Evolutionary conservation across 2,888 invertebrate species (phyloP).

Genomic region (Phania funesta): DNA sequence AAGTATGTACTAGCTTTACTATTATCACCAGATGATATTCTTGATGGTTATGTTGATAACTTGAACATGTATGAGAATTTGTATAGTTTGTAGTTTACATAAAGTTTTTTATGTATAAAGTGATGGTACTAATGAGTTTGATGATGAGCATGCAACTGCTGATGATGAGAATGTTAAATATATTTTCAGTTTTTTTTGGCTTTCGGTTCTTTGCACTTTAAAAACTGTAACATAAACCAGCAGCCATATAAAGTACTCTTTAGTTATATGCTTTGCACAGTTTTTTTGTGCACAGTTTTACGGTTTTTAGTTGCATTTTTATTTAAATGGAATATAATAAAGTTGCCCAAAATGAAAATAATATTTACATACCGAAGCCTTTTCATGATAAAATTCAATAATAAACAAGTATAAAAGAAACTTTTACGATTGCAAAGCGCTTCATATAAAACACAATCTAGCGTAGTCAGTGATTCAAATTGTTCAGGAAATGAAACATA

Average conservation of each 20-base stretch:
- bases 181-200: not conserved
- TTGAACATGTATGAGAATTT: conserved; percentile 1
- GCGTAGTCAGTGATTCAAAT: not conserved
- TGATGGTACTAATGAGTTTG: conserved; percentile 58
- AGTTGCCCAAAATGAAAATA: conserved; percentile 6
- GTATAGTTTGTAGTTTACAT: conserved; percentile 7
- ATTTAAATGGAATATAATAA: conserved; percentile 1
- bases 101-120: conserved; percentile 37
- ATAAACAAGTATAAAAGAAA: not conserved
- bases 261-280: not conserved
- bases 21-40: conserved; percentile 16
- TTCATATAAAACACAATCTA: not conserved
- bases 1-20: not conserved
- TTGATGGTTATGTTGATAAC: conserved; percentile 15
- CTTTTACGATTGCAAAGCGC: not conserved
- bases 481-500: no score
- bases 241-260: not conserved
- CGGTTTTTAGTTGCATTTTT: not conserved
- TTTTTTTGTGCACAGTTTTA: not conserved
- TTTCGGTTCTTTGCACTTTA: not conserved
- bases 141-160: conserved; percentile 29
- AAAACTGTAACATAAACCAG: not conserved
- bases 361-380: conserved; percentile 72
- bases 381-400: conserved; percentile 76
- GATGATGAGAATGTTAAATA: conserved; percentile 18